phyloP scores from a whole-genome alignment of 1,140 invertebrate genomes.

The Monochamus saltuarius region DNA sequence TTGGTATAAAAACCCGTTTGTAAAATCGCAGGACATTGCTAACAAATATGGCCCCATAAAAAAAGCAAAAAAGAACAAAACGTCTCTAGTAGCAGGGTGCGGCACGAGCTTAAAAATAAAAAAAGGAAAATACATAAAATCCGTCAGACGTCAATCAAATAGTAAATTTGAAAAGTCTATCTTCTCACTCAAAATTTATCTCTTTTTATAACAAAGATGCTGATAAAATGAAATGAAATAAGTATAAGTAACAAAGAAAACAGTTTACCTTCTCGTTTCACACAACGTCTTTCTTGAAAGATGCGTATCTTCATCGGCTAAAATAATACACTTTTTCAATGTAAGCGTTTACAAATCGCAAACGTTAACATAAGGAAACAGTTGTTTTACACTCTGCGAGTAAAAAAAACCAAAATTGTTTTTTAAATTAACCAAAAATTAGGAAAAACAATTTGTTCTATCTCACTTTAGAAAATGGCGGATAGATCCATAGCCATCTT shows the following conservation, averaged over 20 bases:
- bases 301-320: slow-evolving; percentile 26
- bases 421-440: slow-evolving; percentile 36
- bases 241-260: slow-evolving; percentile 51
- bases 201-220: slow-evolving; percentile 52
- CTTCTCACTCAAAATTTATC: slow-evolving; percentile 45
- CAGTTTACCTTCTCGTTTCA: slow-evolving; percentile 47
- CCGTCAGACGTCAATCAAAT: slow-evolving; percentile 1
- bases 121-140: background rate
- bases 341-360: background rate
- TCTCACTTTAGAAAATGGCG: slow-evolving; percentile 54
- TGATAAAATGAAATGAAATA: slow-evolving; percentile 52
- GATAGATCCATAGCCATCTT: slow-evolving; percentile 52
- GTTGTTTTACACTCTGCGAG: slow-evolving; percentile 8
- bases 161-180: slow-evolving; percentile 24
- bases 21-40: too few relatives aligned
- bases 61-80: background rate
- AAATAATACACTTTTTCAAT: slow-evolving; percentile 26
- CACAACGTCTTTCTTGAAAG: slow-evolving; percentile 27
- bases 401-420: slow-evolving; percentile 29
- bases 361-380: background rate
- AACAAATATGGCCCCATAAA: too few relatives aligned
- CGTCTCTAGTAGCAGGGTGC: slow-evolving; percentile 5
- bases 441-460: slow-evolving; percentile 47
- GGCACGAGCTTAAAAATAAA: slow-evolving; percentile 6
- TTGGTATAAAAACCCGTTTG: too few relatives aligned